phyloP scores from a whole-genome alignment of 2,797 vertebrate genomes.

The Triplophysa bombifrons region DNA sequence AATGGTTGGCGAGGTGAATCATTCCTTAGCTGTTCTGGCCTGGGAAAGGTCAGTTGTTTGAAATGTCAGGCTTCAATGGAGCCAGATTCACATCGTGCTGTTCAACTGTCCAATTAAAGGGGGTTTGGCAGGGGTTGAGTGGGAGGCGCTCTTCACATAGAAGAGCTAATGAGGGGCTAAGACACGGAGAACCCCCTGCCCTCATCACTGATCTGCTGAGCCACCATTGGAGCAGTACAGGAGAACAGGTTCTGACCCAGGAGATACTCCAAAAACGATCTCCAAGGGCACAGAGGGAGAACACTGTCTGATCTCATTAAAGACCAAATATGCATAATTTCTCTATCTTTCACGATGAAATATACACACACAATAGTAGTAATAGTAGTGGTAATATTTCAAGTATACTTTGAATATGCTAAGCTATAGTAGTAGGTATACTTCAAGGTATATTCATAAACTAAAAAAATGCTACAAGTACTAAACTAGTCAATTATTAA shows the following conservation, averaged over 20 bases:
- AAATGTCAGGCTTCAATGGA: conserved; percentile 99
- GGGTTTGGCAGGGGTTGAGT: conserved; percentile 80
- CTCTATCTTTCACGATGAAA: background rate
- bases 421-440: too few species aligned
- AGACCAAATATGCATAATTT: conserved; percentile 30
- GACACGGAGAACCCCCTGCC: conserved; percentile 61
- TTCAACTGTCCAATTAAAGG: conserved; percentile 97
- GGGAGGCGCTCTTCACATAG: conserved; percentile 73
- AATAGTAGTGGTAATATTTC: too few species aligned
- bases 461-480: too few species aligned
- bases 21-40: conserved; percentile 94
- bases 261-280: conserved; percentile 5
- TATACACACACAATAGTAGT: conserved; percentile 11
- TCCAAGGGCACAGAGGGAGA: conserved; percentile 18
- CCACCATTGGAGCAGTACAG: conserved; percentile 28
- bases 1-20: conserved; percentile 95
- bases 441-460: too few species aligned
- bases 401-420: too few species aligned
- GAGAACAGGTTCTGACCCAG: background rate
- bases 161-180: conserved; percentile 73
- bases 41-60: conserved; percentile 98
- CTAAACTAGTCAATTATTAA: too few species aligned
- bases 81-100: conserved; percentile 83
- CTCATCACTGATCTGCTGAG: conserved; percentile 55
- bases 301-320: conserved; percentile 34